Base-by-base conservation (phyloP, 2,888 invertebrate genomes). In the Andrena dorsata region DNA sequence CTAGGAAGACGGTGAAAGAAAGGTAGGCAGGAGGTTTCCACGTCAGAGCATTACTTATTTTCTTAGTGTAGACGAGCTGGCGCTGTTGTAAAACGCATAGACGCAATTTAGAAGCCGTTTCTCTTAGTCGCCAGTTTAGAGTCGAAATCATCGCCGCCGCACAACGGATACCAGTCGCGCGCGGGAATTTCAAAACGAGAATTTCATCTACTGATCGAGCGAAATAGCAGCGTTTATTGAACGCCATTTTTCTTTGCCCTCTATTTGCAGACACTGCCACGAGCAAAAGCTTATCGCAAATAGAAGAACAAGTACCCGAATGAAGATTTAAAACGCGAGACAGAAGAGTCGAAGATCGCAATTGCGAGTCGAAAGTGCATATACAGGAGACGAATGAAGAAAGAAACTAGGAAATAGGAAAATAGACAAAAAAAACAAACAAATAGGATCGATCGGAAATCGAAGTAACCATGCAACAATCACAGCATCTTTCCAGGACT, bases 401-500 rank as follows among this genome's bases (percentile, higher is more conserved):
- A 69, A 56, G 47, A 71, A 56, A 23, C 56, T 61, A 74, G 70
- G 47, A 56, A 71, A 61, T 71, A 71, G 71, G 61, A 71, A 58
- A 20, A 78, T 78, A 76, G 73, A 51, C 69, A 28, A 64, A 53
- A 49, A 58, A 8, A 82, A 61, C 75, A 79, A 82, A 79, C 20
- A 53, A 56, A 56, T 56, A 56, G 56, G 56, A 56, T 56, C 56
- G 82, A 84, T 77, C 60, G 81, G 80, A 86, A 82, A 81, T 76
- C 71, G 85, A 86, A 91, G 87, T 84, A 90, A 87, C 86, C 89
- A 87, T 82, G 89, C 90, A 89, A 91, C 90, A 92, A 92, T 91
- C 91, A 90, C 90, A 92, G 90, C 92, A 92, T 92, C 90, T 93
- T 92, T 93, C 92, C 92, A 91, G 89, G 91, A 92, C 90, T 92